A percentile compares a stretch with the other conserved stretches of the same genome.
Evolutionary conservation across 1,140 invertebrate species (phyloP).

Genomic region (Drosophila bifasciata): DNA sequence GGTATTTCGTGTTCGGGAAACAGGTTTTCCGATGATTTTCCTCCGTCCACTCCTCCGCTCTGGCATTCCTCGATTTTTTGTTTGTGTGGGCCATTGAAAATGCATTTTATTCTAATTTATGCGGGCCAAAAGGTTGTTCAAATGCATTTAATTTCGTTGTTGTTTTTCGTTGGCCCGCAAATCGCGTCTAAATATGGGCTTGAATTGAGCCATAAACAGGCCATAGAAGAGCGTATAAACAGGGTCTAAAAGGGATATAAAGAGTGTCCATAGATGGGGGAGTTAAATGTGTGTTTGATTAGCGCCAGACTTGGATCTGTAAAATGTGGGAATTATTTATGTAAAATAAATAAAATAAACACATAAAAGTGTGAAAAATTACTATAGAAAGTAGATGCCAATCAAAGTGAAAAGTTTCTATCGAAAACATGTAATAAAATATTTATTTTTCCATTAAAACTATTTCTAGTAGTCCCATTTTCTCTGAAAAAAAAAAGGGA

Average conservation of each 20-base stretch:
- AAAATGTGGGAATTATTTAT: too few relatives aligned
- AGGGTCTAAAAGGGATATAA: too few relatives aligned
- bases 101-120: conserved; percentile 77
- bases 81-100: conserved; percentile 46
- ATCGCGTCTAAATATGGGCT: conserved; percentile 44
- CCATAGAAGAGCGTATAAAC: conserved; percentile 14
- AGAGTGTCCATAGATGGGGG: too few relatives aligned
- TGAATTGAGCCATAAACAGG: conserved; percentile 39
- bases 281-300: too few relatives aligned
- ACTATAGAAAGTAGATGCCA: too few relatives aligned
- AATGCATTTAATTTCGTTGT: conserved; percentile 71
- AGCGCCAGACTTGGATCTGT: too few relatives aligned
- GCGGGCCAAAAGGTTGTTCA: conserved; percentile 58
- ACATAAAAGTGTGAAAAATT: too few relatives aligned
- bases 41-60: not conserved
- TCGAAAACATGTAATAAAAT: not conserved
- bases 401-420: not conserved
- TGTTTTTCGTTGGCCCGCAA: conserved; percentile 26
- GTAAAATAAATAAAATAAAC: too few relatives aligned
- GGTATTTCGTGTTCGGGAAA: conserved; percentile 44
- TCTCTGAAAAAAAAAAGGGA: not conserved
- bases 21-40: conserved; percentile 66
- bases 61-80: conserved; percentile 53
- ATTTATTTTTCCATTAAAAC: not conserved
- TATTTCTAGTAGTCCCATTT: conserved; percentile 12